Percentiles rank a stretch among this genome's conserved stretches.
Conservation (phyloP, 2,888 invertebrate genomes). For the Nycteola revayana region DNA sequence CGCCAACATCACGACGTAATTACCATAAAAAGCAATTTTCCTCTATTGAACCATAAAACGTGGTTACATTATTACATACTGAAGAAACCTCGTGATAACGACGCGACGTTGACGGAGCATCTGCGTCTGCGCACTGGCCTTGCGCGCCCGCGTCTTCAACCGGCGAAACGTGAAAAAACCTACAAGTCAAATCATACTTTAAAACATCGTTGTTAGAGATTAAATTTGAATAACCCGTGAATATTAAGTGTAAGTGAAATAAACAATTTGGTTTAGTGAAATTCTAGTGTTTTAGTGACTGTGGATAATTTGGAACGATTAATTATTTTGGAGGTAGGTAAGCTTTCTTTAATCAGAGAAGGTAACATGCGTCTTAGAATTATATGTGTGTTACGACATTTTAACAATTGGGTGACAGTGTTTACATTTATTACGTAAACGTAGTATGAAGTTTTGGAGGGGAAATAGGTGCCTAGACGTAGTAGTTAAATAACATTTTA, state of each 20-base stretch:
- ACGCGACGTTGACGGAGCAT: slow-evolving; percentile 50
- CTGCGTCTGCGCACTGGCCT: slow-evolving; percentile 61
- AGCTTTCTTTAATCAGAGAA: slow-evolving; percentile 25
- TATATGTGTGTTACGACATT: too few species aligned
- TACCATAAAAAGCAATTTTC: slow-evolving; percentile 26
- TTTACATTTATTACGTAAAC: slow-evolving; percentile 13
- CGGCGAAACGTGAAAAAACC: slow-evolving; percentile 6
- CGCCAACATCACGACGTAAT: slow-evolving; percentile 9
- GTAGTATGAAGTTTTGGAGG: too few species aligned
- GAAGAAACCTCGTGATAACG: slow-evolving; percentile 62
- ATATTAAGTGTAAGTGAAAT: slow-evolving; percentile 22
- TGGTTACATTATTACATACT: slow-evolving; percentile 32
- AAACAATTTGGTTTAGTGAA: slow-evolving; percentile 25
- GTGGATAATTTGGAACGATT: slow-evolving; percentile 6
- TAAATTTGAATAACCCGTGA: slow-evolving; percentile 23
- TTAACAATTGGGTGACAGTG: not conserved
- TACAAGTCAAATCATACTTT: slow-evolving; percentile 18
- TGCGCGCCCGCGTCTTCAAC: slow-evolving; percentile 55
- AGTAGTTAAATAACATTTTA: too few species aligned
- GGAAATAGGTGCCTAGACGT: too few species aligned
- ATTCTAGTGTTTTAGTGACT: slow-evolving; percentile 18
- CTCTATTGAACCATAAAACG: slow-evolving; percentile 9
- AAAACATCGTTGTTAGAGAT: slow-evolving; percentile 11
- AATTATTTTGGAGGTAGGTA: slow-evolving; percentile 15
- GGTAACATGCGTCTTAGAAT: too few species aligned